Conservation (phyloP, 2,888 invertebrate species). For the Zele albiditarsus region DNA sequence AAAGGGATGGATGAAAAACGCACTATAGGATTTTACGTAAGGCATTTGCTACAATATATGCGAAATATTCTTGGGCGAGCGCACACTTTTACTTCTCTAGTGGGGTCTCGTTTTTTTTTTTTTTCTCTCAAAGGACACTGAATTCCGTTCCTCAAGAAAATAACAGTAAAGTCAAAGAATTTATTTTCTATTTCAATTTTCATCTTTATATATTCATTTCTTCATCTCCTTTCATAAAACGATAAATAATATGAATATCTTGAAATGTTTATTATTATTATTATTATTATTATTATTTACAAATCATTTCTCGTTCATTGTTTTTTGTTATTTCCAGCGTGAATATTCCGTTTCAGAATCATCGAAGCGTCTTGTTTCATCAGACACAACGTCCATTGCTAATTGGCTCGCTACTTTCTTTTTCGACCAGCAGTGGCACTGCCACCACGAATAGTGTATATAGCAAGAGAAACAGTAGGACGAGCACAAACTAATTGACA, state of each 20-base stretch:
- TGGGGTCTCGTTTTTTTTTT: conserved; percentile 7
- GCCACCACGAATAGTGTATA: not conserved
- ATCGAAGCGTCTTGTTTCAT: conserved; percentile 34
- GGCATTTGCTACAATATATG: conserved; percentile 6
- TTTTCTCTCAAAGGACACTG: conserved; percentile 7
- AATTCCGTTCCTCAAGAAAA: conserved; percentile 17
- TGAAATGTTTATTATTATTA: not conserved
- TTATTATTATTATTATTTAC: not conserved
- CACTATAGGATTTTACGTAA: conserved; percentile 7
- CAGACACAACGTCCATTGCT: conserved; percentile 27
- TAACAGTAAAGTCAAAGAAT: not conserved
- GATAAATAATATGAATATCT: not conserved
- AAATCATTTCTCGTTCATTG: not conserved
- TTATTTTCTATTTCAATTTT: conserved; percentile 29
- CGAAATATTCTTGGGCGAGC: conserved; percentile 1
- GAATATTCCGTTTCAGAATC: conserved; percentile 4
- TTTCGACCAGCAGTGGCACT: not conserved
- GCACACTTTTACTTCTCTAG: conserved; percentile 4
- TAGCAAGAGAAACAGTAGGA: not conserved
- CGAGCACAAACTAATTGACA: conserved; percentile 57
- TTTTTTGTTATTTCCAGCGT: not conserved
- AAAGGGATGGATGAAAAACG: not conserved
- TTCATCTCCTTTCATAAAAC: not conserved
- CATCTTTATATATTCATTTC: conserved; percentile 17
- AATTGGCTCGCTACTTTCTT: conserved; percentile 33